phyloP scores from a whole-genome alignment of 2,888 invertebrate species.

The Apodemia zela region DNA sequence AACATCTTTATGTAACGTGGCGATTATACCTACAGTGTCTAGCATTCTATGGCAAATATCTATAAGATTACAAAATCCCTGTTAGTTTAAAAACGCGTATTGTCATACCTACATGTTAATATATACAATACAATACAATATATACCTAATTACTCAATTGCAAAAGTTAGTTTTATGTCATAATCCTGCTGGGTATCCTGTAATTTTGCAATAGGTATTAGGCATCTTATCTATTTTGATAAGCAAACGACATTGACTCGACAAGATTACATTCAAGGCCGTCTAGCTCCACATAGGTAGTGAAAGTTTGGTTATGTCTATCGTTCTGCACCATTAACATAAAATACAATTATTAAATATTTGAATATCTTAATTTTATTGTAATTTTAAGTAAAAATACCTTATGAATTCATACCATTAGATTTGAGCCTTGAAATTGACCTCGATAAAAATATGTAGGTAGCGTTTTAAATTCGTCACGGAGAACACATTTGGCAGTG shows the following conservation, averaged over 20 bases:
- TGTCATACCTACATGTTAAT: no score
- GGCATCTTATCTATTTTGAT: slow-evolving; percentile 46
- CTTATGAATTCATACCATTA: slow-evolving; percentile 41
- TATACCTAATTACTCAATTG: slow-evolving; percentile 17
- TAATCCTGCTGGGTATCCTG: background rate
- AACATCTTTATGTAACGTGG: no score
- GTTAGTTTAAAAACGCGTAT: no score
- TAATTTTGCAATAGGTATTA: slow-evolving; percentile 20
- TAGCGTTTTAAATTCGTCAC: slow-evolving; percentile 32
- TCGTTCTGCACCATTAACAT: background rate
- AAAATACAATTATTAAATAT: background rate
- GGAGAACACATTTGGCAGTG: slow-evolving; percentile 27
- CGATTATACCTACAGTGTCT: no score
- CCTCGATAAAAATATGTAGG: slow-evolving; percentile 31
- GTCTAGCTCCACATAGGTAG: slow-evolving; percentile 54
- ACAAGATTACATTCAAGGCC: slow-evolving; percentile 79
- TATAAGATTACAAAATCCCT: no score
- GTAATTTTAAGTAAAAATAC: slow-evolving; percentile 2
- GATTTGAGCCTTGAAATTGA: slow-evolving; percentile 44
- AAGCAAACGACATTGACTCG: slow-evolving; percentile 71
- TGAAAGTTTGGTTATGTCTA: slow-evolving; percentile 65
- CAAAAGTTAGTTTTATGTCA: background rate
- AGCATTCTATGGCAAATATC: no score
- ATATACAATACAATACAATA: no score
- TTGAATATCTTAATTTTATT: background rate